These are phyloP conservation scores for Platalea minor DNA, from an alignment of 2,797 vertebrate species.

Conservation along the genomic window DNA sequence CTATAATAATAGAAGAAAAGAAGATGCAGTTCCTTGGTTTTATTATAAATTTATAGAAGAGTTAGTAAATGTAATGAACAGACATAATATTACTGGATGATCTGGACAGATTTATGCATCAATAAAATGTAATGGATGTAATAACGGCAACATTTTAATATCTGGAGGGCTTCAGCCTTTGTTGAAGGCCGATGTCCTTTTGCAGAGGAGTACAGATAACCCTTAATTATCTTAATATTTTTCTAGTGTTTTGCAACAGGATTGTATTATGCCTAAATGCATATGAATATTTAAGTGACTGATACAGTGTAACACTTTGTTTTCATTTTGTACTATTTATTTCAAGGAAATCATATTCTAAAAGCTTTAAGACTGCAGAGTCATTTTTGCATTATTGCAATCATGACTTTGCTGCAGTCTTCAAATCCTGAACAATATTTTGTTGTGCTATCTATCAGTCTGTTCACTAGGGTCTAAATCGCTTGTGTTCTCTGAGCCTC, in stretches of 20 bases:
- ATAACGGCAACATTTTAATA: neutral
- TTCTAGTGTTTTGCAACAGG: neutral
- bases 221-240: neutral
- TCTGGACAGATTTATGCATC: neutral
- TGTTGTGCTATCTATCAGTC: neutral
- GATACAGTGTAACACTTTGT: neutral
- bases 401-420: neutral
- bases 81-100: neutral
- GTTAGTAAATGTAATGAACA: neutral
- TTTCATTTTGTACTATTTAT: neutral
- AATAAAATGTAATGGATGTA: neutral
- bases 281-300: neutral
- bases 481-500: neutral
- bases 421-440: neutral
- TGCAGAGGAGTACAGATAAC: neutral
- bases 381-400: neutral
- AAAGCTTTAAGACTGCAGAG: neutral
- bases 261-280: neutral
- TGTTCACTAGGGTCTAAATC: accelerated
- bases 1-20: neutral
- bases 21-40: neutral
- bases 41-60: neutral
- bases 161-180: neutral
- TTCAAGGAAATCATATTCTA: neutral
- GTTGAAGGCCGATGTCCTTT: neutral